Percentiles rank a stretch among this genome's conserved stretches.
phyloP scores from a whole-genome alignment of 2,113 vertebrate genomes.

The pig (Sus scrofa) region T2T-Sscrofa CM000812.6:126904501-126905000 shows the following conservation, averaged over 20 bases:
- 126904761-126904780: background rate
- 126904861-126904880: background rate
- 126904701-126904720: background rate
- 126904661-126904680: background rate
- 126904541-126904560: background rate
- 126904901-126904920: background rate
- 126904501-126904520: background rate
- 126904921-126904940: background rate
- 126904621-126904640: background rate
- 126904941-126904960: background rate
- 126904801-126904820: background rate
- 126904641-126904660: background rate
- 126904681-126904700: background rate
- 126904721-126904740: background rate
- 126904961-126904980: background rate
- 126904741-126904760: slow-evolving; percentile 6
- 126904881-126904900: background rate
- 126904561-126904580: background rate
- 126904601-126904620: slow-evolving; percentile 36
- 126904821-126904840: background rate
- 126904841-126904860: background rate
- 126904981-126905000: background rate
- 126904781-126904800: background rate
- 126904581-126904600: slow-evolving; percentile 38
- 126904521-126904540: background rate